Conservation (phyloP, 1,140 invertebrate species). For the Tyrophagus putrescentiae region DNA sequence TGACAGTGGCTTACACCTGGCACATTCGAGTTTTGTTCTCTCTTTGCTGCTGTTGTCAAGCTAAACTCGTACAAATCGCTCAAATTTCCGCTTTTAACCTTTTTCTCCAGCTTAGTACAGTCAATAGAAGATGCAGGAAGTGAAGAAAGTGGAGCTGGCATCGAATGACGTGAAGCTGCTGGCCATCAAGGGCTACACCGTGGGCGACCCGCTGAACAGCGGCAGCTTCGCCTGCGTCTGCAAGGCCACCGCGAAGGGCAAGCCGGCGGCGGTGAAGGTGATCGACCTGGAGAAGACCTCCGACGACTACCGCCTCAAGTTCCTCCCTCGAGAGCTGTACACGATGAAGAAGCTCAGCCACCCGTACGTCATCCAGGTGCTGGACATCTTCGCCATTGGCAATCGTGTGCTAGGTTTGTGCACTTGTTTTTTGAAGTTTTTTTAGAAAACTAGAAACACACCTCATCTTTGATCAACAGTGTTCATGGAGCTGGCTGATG, state of each 20-base stretch:
- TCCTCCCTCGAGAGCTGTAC: slow-evolving; percentile 23
- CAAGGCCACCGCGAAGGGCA: neutral
- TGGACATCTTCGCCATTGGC: slow-evolving; percentile 15
- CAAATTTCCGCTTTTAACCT: too few species aligned
- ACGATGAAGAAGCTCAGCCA: slow-evolving; percentile 21
- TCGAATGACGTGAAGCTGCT: slow-evolving; percentile 25
- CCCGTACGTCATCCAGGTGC: slow-evolving; percentile 18
- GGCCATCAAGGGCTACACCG: slow-evolving; percentile 33
- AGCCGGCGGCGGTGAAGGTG: slow-evolving; percentile 19
- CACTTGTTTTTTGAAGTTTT: too few species aligned
- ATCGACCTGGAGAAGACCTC: slow-evolving; percentile 24
- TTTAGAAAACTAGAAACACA: too few species aligned
- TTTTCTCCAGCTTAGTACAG: too few species aligned
- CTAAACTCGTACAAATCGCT: too few species aligned
- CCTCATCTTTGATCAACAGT: too few species aligned
- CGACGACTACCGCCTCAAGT: slow-evolving; percentile 20
- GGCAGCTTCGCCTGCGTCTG: slow-evolving; percentile 21
- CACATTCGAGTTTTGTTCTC: too few species aligned
- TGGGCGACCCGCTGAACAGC: slow-evolving; percentile 28
- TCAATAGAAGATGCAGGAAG: too few species aligned
- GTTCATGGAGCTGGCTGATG: slow-evolving; percentile 23
- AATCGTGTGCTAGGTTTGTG: too few species aligned
- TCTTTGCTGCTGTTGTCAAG: too few species aligned
- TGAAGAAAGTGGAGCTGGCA: neutral
- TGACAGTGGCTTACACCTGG: too few species aligned